A percentile compares a stretch with the other conserved stretches of the same genome.
Conservation (phyloP, 2,888 invertebrate genomes). For the Metellina segmentata region DNA sequence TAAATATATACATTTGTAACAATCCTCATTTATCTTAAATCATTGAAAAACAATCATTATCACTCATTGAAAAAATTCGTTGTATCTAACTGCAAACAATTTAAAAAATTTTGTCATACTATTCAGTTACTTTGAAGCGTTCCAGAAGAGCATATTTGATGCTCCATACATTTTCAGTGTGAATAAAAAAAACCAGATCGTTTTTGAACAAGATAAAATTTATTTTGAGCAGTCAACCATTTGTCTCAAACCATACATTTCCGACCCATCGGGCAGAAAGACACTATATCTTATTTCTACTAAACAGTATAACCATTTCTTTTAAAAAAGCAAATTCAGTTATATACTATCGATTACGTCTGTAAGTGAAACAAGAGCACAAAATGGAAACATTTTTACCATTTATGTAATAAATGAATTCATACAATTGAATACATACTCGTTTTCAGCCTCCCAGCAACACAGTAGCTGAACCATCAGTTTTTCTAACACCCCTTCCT, state of each 20-base stretch:
- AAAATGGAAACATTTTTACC: not conserved
- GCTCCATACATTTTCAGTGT: too few relatives aligned
- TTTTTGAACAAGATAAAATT: too few relatives aligned
- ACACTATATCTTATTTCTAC: not conserved
- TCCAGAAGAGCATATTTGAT: too few relatives aligned
- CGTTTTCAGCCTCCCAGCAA: not conserved
- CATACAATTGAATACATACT: not conserved
- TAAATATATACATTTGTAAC: too few relatives aligned
- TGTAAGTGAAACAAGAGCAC: not conserved
- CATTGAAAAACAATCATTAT: too few relatives aligned
- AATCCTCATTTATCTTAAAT: too few relatives aligned
- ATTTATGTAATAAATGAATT: not conserved
- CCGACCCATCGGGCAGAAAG: not conserved
- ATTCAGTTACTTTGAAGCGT: too few relatives aligned
- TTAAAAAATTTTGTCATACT: too few relatives aligned
- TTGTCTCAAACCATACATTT: not conserved
- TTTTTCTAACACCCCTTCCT: not conserved
- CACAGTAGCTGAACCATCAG: not conserved
- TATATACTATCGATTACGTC: not conserved
- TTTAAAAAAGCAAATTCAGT: not conserved
- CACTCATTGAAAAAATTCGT: too few relatives aligned
- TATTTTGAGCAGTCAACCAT: not conserved
- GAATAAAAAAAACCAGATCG: too few relatives aligned
- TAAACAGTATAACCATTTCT: not conserved
- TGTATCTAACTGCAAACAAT: too few relatives aligned